Evolutionary conservation across 2,113 vertebrate species (phyloP).

Genomic region (Galemys pyrenaicus): DNA sequence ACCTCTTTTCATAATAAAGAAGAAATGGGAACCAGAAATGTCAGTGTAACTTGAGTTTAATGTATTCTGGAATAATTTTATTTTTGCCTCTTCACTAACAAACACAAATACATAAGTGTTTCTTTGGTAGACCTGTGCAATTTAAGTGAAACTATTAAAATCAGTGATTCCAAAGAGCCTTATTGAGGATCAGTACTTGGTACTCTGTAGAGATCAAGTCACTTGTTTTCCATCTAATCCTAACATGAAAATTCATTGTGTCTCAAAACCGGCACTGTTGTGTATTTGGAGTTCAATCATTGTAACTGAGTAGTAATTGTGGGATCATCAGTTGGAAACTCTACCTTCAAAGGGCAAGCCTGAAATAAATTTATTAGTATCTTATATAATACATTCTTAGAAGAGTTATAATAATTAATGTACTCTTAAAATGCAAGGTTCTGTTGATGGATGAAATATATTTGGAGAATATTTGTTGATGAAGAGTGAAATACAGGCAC

Average conservation of each 20-base stretch:
- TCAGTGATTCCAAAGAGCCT: background rate
- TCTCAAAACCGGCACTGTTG: background rate
- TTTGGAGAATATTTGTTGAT: background rate
- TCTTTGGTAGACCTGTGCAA: background rate
- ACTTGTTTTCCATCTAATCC: background rate
- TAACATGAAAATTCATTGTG: background rate
- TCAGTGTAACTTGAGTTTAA: background rate
- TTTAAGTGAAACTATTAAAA: slow-evolving; percentile 28
- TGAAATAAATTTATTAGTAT: background rate
- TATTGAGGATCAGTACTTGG: background rate
- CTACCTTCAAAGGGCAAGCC: background rate
- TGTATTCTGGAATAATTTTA: background rate
- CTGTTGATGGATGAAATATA: background rate
- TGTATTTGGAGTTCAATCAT: background rate
- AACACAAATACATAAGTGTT: background rate
- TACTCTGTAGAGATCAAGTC: background rate
- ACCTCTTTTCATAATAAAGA: background rate
- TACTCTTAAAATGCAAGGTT: background rate
- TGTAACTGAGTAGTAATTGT: background rate
- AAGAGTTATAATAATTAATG: background rate
- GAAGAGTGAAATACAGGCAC: background rate
- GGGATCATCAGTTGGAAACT: background rate
- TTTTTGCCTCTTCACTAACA: background rate
- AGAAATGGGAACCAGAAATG: background rate
- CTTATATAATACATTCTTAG: background rate